Conservation (phyloP, 1,140 invertebrate species). For the Phenacoccus solenopsis region DNA sequence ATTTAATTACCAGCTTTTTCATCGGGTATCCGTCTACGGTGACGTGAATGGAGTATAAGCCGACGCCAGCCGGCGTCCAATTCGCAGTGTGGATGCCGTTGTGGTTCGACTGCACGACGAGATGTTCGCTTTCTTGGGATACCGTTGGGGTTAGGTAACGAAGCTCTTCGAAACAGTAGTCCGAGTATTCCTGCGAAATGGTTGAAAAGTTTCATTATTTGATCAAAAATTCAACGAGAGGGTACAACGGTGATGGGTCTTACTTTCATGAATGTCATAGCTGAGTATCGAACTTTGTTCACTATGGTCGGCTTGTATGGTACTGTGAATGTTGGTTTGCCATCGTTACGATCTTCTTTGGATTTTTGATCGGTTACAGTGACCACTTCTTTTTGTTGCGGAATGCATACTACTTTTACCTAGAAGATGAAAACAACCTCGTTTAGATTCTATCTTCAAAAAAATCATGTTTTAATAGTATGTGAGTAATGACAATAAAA, state of each 20-base stretch:
- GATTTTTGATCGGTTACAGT: background rate
- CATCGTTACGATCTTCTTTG: background rate
- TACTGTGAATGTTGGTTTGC: constrained; percentile 51
- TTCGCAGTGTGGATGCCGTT: constrained; percentile 80
- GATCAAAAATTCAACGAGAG: too few relatives aligned
- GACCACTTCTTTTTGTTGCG: background rate
- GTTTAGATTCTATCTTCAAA: too few relatives aligned
- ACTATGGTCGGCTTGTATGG: constrained; percentile 72
- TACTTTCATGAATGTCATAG: constrained; percentile 85
- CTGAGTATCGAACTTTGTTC: constrained; percentile 77
- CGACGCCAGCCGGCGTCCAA: constrained; percentile 85
- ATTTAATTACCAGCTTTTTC: constrained; percentile 16
- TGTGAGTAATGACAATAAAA: too few relatives aligned
- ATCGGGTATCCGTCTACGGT: constrained; percentile 75
- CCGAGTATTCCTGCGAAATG: constrained; percentile 60
- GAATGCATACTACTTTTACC: background rate
- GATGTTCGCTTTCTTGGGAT: constrained; percentile 63
- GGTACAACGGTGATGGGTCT: background rate
- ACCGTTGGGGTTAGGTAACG: constrained; percentile 63
- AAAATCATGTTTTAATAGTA: too few relatives aligned
- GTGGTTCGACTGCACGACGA: constrained; percentile 66
- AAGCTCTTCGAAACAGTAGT: constrained; percentile 93
- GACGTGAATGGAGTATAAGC: constrained; percentile 76
- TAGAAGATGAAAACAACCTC: too few relatives aligned
- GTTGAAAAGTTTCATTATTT: background rate